phyloP scores from a whole-genome alignment of 1,140 invertebrate species.

The Nilaparvata lugens region DNA sequence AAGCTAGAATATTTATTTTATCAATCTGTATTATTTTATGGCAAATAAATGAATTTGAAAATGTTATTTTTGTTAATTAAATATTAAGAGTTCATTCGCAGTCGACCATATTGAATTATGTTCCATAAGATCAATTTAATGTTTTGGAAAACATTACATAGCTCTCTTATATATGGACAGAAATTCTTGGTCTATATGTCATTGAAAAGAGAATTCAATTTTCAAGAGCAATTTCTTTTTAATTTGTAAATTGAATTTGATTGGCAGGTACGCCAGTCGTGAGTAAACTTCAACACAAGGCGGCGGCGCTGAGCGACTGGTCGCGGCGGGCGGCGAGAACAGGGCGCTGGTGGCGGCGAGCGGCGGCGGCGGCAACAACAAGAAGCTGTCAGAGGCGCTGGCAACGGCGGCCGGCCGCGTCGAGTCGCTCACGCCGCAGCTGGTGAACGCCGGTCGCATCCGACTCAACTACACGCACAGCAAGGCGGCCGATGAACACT shows the following conservation, averaged over 20 bases:
- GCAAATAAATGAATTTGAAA: too few species aligned
- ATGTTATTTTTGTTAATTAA: too few species aligned
- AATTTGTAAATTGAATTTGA: too few species aligned
- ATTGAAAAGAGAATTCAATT: too few species aligned
- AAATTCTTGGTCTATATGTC: too few species aligned
- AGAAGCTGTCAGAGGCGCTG: constrained; percentile 86
- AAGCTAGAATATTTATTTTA: too few species aligned
- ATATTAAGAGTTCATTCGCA: too few species aligned
- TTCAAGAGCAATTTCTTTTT: too few species aligned
- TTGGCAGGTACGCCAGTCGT: constrained; percentile 60
- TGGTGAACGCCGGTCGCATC: constrained; percentile 94
- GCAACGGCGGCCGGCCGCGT: constrained; percentile 65
- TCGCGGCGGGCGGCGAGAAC: constrained; percentile 79
- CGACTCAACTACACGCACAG: constrained; percentile 88
- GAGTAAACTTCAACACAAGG: constrained; percentile 88
- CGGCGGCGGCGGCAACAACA: constrained; percentile 78
- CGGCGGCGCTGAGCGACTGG: constrained; percentile 70
- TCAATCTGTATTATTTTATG: too few species aligned
- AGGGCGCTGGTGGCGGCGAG: constrained; percentile 86
- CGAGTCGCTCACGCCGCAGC: constrained; percentile 90
- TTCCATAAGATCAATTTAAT: too few species aligned
- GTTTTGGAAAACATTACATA: not conserved
- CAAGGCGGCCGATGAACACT: constrained; percentile 92
- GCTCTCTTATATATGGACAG: not conserved
- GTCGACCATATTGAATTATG: too few species aligned